These are phyloP conservation scores for Paedocypris sp. DNA, from an alignment of 2,113 vertebrate genomes.

Conservation along the genomic window DNA sequence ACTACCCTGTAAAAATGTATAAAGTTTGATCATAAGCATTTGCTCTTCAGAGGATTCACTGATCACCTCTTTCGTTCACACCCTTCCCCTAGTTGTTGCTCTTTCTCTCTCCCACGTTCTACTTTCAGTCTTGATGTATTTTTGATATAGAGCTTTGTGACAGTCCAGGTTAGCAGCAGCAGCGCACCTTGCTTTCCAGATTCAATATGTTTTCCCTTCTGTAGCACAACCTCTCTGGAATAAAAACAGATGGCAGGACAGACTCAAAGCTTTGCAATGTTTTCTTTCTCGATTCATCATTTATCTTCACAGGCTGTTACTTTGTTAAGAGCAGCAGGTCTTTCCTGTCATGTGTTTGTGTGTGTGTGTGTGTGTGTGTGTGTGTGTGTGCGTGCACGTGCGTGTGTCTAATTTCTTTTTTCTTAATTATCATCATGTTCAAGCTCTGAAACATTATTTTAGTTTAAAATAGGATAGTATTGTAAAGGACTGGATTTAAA, in stretches of 20 bases:
- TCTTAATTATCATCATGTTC: too few species aligned
- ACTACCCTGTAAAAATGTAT: conserved; percentile 61
- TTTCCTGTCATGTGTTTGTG: not conserved
- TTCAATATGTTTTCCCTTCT: conserved; percentile 44
- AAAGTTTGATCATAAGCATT: conserved; percentile 53
- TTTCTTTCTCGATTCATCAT: conserved; percentile 48
- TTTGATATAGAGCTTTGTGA: conserved; percentile 39
- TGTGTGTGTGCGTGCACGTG: too few species aligned
- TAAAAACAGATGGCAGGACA: conserved; percentile 49
- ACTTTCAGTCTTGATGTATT: conserved; percentile 46
- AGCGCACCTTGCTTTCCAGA: conserved; percentile 36
- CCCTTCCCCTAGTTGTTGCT: conserved; percentile 20
- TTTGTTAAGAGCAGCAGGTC: conserved; percentile 32
- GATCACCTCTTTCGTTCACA: conserved; percentile 45
- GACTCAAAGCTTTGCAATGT: conserved; percentile 39
- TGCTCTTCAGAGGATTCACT: conserved; percentile 52
- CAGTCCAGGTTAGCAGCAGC: conserved; percentile 38
- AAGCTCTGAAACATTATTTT: too few species aligned
- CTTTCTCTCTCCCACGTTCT: conserved; percentile 24
- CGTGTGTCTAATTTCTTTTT: too few species aligned
- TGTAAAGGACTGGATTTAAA: too few species aligned
- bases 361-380: not conserved
- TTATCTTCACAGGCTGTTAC: conserved; percentile 32
- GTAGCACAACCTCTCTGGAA: conserved; percentile 31
- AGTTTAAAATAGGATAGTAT: too few species aligned